Conservation (phyloP, 2,797 vertebrate genomes). For the Enteromius fasciolatus region DNA sequence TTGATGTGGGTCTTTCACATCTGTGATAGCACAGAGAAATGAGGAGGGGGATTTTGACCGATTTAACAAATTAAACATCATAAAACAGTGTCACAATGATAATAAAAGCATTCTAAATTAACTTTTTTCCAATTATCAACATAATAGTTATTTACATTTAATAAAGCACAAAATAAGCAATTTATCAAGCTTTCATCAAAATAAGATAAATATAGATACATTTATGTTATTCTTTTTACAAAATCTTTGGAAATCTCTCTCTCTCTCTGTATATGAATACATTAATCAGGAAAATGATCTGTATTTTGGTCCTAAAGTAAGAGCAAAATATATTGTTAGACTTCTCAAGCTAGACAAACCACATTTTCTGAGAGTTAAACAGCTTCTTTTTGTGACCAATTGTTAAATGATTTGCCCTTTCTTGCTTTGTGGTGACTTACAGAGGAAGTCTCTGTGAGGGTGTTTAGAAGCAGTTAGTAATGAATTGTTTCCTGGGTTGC, state of each 20-base stretch:
- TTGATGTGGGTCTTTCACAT: constrained; percentile 12
- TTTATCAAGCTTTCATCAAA: too few species aligned
- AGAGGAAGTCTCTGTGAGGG: background rate
- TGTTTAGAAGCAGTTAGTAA: constrained; percentile 9
- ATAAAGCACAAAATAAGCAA: too few species aligned
- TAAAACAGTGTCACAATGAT: background rate
- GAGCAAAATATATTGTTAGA: background rate
- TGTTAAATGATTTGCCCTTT: background rate
- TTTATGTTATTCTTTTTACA: too few species aligned
- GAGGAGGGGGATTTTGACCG: background rate
- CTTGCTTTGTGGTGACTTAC: background rate
- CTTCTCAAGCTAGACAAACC: background rate
- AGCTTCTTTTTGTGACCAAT: background rate
- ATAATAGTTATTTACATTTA: too few species aligned
- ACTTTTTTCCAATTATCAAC: background rate
- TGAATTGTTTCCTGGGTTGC: background rate
- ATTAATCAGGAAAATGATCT: background rate
- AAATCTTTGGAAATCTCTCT: too few species aligned
- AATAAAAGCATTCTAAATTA: background rate
- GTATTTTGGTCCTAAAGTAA: background rate
- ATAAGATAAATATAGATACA: too few species aligned
- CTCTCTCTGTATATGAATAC: too few species aligned
- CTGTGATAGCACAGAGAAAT: background rate
- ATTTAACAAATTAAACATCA: background rate
- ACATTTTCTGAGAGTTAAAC: background rate